phyloP scores from a whole-genome alignment of 2,797 vertebrate species.

The Margarornis squamiger region DNA sequence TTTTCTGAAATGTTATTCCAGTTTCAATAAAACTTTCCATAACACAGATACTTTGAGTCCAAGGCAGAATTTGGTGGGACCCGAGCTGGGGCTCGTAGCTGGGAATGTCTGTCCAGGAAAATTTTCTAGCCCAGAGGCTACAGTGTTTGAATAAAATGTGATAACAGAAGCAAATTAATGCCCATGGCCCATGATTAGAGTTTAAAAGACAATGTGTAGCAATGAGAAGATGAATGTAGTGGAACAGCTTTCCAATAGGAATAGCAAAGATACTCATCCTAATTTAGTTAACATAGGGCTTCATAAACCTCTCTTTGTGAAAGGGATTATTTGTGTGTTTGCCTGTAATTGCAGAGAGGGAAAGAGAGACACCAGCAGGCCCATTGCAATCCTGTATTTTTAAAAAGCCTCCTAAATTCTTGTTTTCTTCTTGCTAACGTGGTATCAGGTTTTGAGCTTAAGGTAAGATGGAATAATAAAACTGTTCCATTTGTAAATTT shows the following conservation, averaged over 20 bases:
- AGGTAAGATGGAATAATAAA: not conserved
- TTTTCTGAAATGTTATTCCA: not conserved
- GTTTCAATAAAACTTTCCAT: not conserved
- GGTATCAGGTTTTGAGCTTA: not conserved
- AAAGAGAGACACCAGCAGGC: not conserved
- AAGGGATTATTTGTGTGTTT: not conserved
- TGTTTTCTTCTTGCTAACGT: not conserved
- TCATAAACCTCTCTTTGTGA: not conserved
- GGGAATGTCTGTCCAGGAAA: not conserved
- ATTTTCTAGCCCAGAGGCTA: not conserved
- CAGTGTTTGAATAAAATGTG: not conserved
- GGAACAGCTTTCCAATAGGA: not conserved
- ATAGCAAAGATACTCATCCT: not conserved
- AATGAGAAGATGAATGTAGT: not conserved
- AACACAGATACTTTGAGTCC: not conserved
- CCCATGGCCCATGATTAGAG: rapidly evolving
- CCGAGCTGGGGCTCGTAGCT: not conserved
- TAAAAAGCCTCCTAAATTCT: not conserved
- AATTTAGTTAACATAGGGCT: not conserved
- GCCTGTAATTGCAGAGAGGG: not conserved
- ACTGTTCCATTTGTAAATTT: not conserved
- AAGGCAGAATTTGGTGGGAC: not conserved
- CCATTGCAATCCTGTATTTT: not conserved
- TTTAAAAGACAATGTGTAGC: not conserved
- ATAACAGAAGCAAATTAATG: not conserved